Base-by-base conservation (phyloP, 1,140 invertebrate species). In the Cherax quadricarinatus region DNA sequence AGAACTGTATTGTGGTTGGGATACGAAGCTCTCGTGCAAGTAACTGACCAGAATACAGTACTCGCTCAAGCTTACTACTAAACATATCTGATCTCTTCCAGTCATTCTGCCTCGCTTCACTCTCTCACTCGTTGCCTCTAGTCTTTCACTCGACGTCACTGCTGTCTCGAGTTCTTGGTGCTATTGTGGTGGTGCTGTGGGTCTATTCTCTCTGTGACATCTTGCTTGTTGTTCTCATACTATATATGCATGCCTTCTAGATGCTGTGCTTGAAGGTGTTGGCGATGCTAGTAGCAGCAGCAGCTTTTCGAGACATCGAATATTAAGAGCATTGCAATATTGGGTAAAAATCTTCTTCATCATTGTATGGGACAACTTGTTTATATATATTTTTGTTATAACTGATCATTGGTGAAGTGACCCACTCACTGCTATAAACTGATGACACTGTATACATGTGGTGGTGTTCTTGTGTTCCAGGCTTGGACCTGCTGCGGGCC, bases 401-500 rank as follows among this genome's bases (percentile, higher is more conserved):
- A 66, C 1, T 18, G 62, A 18, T 18, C 62, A 2, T 2, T 5
- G 18, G 62, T 66, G 62, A 66, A 57, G 53, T 66, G 62, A 18
- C 18, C 62, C 18, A 1, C 21, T 21, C 5, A 18, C 18, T 1
- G 18, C 62, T 5, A 60, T 60, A 16, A 66, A 66, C 62, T 18
- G 9, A 5, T 66, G 18, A 18, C 62, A 21, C 18, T 21, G 62
- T 21, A 41, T 41, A 66, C 21, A 66, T 66, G 62, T 60, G 57
- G 62, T 60, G 57, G 10, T 30, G 21, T 60, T 89, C 53, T 49
- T 82, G 12, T 18, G 12, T 85, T 91, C 41, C 90, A 91, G 90
- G 90, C 60, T 66, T 91, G 85, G 90, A 91, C 51, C 84, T 91
- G 9, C 78, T 91, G 78, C 90, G 90, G n/a, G 90, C 79, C 30